phyloP scores from a whole-genome alignment of 2,113 vertebrate species.

The Chaetops frenatus region DNA sequence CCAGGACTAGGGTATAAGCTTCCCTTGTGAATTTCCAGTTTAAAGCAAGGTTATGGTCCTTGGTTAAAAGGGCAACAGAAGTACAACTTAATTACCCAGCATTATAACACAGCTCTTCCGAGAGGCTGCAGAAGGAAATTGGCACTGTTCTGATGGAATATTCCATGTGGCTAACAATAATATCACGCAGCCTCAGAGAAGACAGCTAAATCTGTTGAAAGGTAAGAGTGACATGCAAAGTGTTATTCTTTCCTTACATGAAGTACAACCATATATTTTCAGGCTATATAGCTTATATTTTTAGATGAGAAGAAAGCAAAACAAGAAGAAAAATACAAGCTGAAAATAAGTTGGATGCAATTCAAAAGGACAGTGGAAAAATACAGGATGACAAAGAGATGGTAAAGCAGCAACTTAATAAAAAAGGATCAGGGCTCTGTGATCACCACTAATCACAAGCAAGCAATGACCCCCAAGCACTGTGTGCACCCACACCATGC shows the following conservation, averaged over 20 bases:
- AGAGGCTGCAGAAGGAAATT: background rate
- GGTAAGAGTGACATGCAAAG: background rate
- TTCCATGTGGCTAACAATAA: background rate
- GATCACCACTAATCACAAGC: background rate
- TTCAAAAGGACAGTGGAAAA: conserved; percentile 23
- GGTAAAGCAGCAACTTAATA: background rate
- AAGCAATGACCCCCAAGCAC: rapidly evolving
- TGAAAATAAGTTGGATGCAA: background rate
- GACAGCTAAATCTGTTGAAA: background rate
- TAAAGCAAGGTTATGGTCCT: background rate
- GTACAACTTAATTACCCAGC: conserved; percentile 18
- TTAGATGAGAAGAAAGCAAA: background rate
- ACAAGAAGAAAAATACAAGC: background rate
- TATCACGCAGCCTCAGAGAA: background rate
- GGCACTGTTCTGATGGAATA: background rate
- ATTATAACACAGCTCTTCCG: background rate
- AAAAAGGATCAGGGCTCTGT: background rate
- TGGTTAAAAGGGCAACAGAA: conserved; percentile 1
- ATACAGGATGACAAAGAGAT: background rate
- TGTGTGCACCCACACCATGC: background rate
- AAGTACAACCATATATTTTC: background rate
- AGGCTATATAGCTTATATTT: background rate
- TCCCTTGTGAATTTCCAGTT: background rate
- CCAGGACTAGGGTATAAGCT: background rate
- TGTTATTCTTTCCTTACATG: background rate